phyloP scores from a whole-genome alignment of 2,113 vertebrate species.

The Podarcis raffonei region DNA sequence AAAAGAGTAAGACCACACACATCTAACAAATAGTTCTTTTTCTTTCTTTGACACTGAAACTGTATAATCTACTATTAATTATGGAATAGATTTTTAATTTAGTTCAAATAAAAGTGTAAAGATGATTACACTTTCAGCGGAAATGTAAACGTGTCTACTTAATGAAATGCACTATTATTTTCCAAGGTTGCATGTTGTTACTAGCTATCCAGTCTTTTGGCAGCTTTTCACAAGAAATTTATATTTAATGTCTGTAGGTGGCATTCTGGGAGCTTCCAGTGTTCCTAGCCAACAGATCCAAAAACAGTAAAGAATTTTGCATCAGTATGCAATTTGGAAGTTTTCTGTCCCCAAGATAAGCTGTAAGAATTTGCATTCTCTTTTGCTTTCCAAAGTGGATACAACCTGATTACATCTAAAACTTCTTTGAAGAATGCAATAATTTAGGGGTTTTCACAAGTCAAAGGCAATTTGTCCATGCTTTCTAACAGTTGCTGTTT shows the following conservation, averaged over 20 bases:
- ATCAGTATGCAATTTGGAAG: neutral
- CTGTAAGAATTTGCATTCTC: neutral
- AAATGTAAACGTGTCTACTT: neutral
- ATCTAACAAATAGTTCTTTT: neutral
- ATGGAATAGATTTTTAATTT: conserved; percentile 2
- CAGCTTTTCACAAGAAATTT: conserved; percentile 31
- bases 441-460: neutral
- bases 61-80: neutral
- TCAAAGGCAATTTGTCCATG: neutral
- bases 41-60: neutral
- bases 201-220: conserved; percentile 37
- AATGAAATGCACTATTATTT: conserved; percentile 3
- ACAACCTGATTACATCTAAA: conserved; percentile 16
- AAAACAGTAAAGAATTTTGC: neutral
- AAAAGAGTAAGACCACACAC: neutral
- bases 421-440: accelerated
- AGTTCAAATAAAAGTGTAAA: neutral
- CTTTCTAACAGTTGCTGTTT: neutral
- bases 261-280: neutral
- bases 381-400: neutral
- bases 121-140: neutral
- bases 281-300: neutral
- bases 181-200: conserved; percentile 15
- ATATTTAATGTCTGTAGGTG: conserved; percentile 25
- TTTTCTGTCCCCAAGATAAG: neutral